phyloP scores from a whole-genome alignment of 2,888 invertebrate species.

The Agonopterix arenella region DNA sequence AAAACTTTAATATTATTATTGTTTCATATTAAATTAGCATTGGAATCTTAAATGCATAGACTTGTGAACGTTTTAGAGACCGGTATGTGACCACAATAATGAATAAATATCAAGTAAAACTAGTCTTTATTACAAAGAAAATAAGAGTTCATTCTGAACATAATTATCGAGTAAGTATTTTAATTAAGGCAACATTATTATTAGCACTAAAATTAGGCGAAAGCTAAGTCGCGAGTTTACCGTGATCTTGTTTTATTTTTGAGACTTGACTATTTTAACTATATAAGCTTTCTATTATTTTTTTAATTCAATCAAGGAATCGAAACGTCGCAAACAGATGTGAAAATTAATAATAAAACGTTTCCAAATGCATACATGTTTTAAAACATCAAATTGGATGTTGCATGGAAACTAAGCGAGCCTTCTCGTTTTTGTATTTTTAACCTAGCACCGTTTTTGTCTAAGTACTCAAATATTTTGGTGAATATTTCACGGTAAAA shows the following conservation, averaged over 20 bases:
- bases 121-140: constrained; percentile 17
- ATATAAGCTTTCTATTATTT: too few species aligned
- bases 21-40: constrained; percentile 42
- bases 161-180: constrained; percentile 14
- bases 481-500: background rate
- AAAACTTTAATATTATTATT: constrained; percentile 66
- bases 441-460: too few species aligned
- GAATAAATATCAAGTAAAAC: constrained; percentile 21
- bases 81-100: constrained; percentile 25
- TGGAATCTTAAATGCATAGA: constrained; percentile 27
- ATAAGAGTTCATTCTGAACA: constrained; percentile 14
- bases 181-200: constrained; percentile 29
- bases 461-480: too few species aligned
- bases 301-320: too few species aligned
- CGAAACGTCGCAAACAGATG: too few species aligned
- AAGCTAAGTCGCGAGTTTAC: constrained; percentile 17
- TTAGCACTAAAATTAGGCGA: constrained; percentile 40
- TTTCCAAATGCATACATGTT: too few species aligned
- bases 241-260: background rate
- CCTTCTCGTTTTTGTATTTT: too few species aligned
- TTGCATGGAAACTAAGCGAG: too few species aligned
- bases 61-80: constrained; percentile 12
- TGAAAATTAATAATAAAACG: too few species aligned
- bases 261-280: too few species aligned
- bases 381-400: too few species aligned